Conservation (phyloP, 2,113 vertebrate genomes). For the Cheirogaleus medius region DNA sequence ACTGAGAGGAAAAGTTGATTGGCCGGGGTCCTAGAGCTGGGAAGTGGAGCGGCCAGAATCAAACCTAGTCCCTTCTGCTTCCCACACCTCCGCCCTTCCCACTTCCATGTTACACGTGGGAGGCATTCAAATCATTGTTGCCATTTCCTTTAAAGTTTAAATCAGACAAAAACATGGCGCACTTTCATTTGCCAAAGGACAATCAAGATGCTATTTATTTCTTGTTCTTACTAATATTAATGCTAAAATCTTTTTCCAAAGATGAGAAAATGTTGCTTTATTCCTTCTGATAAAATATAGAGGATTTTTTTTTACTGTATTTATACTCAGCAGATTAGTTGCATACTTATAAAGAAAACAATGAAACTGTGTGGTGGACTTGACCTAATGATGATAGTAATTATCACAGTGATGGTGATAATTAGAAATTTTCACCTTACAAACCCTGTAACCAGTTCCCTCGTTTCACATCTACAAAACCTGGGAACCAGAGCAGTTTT, state of each 20-base stretch:
- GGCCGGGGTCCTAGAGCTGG: neutral
- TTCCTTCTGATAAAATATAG: neutral
- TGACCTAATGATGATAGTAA: neutral
- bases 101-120: fast-evolving
- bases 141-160: neutral
- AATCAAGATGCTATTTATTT: neutral
- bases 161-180: neutral
- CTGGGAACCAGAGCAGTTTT: neutral
- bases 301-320: neutral
- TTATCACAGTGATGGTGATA: neutral
- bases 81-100: neutral
- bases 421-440: neutral
- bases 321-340: neutral
- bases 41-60: neutral
- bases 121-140: neutral
- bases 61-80: neutral
- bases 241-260: neutral
- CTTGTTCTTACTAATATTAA: neutral
- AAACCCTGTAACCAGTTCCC: neutral
- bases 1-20: neutral
- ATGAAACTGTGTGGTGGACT: neutral
- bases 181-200: neutral
- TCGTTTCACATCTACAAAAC: neutral
- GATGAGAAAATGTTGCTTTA: neutral
- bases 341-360: neutral